Conservation (phyloP, 2,113 vertebrate genomes). For the Trachemys scripta region DNA sequence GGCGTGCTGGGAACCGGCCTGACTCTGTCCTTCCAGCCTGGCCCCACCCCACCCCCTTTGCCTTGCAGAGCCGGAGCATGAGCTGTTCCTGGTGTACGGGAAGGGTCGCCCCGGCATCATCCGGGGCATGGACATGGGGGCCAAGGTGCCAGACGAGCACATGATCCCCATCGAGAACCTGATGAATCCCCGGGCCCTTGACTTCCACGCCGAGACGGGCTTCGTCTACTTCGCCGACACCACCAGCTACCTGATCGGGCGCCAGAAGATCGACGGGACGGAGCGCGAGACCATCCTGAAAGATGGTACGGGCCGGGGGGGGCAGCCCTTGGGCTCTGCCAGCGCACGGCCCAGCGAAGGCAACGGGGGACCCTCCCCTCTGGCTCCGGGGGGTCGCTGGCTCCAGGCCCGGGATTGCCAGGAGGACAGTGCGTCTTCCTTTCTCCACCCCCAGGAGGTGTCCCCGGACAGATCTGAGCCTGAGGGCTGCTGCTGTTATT, state of each 20-base stretch:
- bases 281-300: conserved; percentile 95
- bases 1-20: accelerated
- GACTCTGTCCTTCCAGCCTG: accelerated
- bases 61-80: conserved; percentile 91
- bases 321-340: accelerated
- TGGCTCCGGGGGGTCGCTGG: too few species aligned
- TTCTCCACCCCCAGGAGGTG: too few species aligned
- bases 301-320: conserved; percentile 82
- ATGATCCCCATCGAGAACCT: conserved; percentile 99
- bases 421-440: background rate
- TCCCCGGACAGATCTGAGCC: background rate
- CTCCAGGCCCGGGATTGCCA: background rate
- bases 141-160: conserved; percentile 94
- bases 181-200: conserved; percentile 95
- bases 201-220: conserved; percentile 92
- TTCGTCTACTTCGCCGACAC: conserved; percentile 98
- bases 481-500: background rate
- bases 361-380: background rate
- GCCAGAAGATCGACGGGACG: conserved; percentile 95
- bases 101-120: conserved; percentile 97
- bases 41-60: background rate
- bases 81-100: conserved; percentile 95
- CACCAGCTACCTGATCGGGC: conserved; percentile 95
- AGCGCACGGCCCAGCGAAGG: accelerated
- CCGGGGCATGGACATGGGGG: conserved; percentile 96